These are phyloP conservation scores for Mesembrinibis cayennensis DNA, from an alignment of 2,113 vertebrate species.

Conservation along the genomic window DNA sequence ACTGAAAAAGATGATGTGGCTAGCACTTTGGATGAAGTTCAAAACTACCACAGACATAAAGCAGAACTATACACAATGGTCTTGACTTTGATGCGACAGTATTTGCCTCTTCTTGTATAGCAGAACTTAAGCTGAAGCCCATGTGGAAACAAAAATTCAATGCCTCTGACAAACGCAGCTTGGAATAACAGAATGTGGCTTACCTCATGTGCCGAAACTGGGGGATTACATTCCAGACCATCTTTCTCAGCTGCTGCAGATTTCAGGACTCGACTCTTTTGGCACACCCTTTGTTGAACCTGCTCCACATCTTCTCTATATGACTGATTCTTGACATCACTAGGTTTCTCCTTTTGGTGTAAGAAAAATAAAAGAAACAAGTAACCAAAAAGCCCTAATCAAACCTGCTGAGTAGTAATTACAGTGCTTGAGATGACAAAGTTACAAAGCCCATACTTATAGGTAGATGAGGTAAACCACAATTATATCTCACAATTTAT, in stretches of 20 bases:
- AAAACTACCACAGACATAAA: background rate
- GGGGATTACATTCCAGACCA: background rate
- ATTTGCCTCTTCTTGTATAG: background rate
- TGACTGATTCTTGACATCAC: background rate
- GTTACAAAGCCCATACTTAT: conserved; percentile 9
- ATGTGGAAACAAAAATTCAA: background rate
- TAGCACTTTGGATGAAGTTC: background rate
- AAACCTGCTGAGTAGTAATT: conserved; percentile 3
- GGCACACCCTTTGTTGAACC: background rate
- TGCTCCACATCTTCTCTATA: background rate
- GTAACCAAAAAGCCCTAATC: conserved; percentile 17
- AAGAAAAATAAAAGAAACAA: conserved; percentile 22
- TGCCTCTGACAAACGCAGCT: background rate
- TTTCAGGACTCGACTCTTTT: background rate
- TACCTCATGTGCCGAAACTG: background rate
- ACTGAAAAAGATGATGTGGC: background rate
- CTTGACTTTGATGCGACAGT: conserved; percentile 27
- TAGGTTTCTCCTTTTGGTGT: background rate
- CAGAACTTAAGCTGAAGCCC: background rate
- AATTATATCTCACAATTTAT: background rate
- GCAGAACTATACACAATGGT: background rate
- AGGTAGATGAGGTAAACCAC: conserved; percentile 10
- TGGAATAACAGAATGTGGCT: background rate
- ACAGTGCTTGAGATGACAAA: conserved; percentile 5
- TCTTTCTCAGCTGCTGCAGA: background rate